Conservation (phyloP, 2,888 invertebrate species). For the Erpobdella octoculata region DNA sequence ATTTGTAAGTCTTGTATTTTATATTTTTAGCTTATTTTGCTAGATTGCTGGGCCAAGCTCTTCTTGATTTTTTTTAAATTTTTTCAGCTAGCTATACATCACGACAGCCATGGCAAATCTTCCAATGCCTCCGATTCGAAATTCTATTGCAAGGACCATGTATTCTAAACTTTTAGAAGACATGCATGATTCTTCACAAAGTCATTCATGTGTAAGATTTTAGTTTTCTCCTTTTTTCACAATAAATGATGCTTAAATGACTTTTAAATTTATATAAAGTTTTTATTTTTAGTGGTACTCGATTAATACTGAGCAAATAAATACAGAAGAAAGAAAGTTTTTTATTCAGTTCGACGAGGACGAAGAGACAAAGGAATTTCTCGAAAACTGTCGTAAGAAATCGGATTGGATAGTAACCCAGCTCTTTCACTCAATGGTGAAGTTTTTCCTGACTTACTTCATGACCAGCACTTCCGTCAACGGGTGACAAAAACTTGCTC, state of each 20-base stretch:
- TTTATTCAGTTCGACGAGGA: conserved; percentile 56
- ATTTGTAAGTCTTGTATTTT: too few species aligned
- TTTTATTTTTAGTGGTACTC: conserved; percentile 46
- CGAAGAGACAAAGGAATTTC: conserved; percentile 66
- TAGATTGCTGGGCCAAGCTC: too few species aligned
- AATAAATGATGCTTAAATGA: background rate
- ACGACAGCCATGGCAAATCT: too few species aligned
- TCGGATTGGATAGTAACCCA: conserved; percentile 80
- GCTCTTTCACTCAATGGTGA: conserved; percentile 78
- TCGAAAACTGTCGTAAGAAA: conserved; percentile 68
- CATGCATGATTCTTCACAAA: background rate
- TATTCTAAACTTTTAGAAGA: conserved; percentile 23
- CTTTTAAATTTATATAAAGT: background rate
- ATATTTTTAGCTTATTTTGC: too few species aligned
- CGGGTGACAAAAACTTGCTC: conserved; percentile 62
- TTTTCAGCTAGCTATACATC: too few species aligned
- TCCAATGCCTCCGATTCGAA: conserved; percentile 10
- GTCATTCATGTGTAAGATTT: background rate
- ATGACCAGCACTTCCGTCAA: conserved; percentile 91
- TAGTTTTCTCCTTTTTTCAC: background rate
- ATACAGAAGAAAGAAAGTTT: conserved; percentile 41
- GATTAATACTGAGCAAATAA: conserved; percentile 40
- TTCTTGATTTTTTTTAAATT: too few species aligned
- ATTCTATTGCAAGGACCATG: conserved; percentile 18
- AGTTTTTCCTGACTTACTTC: conserved; percentile 76